Evolutionary conservation across 2,113 vertebrate genomes (phyloP), one percentile per base, ranked within the genome.

Genomic region (Emberiza fucata): DNA sequence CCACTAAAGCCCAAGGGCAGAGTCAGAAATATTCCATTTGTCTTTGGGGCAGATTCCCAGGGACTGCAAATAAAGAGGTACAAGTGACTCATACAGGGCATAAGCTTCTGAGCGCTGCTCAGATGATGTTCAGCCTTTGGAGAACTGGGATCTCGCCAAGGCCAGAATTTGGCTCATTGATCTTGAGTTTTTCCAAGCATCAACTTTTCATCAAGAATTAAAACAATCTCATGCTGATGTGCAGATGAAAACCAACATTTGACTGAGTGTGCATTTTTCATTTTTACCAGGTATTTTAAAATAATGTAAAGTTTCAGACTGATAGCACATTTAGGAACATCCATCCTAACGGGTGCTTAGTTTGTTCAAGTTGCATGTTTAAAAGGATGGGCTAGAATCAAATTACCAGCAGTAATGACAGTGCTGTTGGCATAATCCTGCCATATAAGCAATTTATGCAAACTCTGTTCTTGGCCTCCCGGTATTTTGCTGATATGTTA

Each of bases 401-500:
- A 92, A 90, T 93, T 93, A 89, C 81, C 27, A 79, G 70, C 82
- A 60, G 68, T 91, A 91, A 88, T 5, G 11, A 29, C 56, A 84
- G 40, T 0, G 1, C 64, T 42, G 56, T 56, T 92, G 64, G 40
- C 6, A 8, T 84, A 83, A 94, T 92, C 80, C 33, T 94, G 72
- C 77, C 68, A 70, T 78, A 79, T 76, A 93, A 92, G 88, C 95
- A 75, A 88, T 76, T 97, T 75, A 78, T 63, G 63, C 48, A 68
- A 70, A 81, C 94, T 80, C 76, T 79, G 33, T 45, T 96, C 61
- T 75, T 93, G 73, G 83, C 75, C n/a, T 95, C 73, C 25, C 56
- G 31, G 85, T 95, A 81, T 94, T 94, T 96, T 94, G 87, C 85
- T 94, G 92, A 91, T 95, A 87, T 53, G 78, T 71, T 88, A 25